A percentile compares a stretch with the other conserved stretches of the same genome.
phyloP scores from a whole-genome alignment of 2,888 invertebrate species.

The Sipha maydis region DNA sequence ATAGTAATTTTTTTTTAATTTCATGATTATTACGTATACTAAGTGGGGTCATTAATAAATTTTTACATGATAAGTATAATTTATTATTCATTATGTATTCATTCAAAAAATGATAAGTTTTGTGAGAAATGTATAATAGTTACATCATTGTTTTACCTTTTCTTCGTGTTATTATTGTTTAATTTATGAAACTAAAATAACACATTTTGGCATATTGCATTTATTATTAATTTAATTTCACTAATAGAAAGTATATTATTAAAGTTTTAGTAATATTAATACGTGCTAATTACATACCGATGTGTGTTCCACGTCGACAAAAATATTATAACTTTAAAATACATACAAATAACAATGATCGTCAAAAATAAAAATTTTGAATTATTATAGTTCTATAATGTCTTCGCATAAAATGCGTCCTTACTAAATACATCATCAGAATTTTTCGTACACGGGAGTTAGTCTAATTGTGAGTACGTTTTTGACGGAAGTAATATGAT shows the following conservation, averaged over 20 bases:
- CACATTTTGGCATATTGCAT: slow-evolving; percentile 1
- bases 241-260: slow-evolving; percentile 21
- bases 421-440: no score
- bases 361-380: not conserved
- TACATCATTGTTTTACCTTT: slow-evolving; percentile 25
- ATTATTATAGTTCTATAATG: not conserved
- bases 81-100: not conserved
- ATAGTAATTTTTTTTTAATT: no score
- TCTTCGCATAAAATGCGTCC: not conserved
- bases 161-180: not conserved
- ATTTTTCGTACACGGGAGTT: no score
- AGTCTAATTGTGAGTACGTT: no score
- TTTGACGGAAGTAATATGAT: no score
- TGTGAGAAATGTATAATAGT: not conserved
- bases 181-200: slow-evolving; percentile 20
- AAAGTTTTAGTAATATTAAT: slow-evolving; percentile 48
- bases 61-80: not conserved
- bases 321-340: not conserved
- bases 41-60: no score
- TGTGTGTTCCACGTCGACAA: not conserved
- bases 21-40: no score
- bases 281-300: slow-evolving; percentile 36
- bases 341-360: not conserved
- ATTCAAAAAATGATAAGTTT: slow-evolving; percentile 9
- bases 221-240: slow-evolving; percentile 22